Evolutionary conservation across 2,888 invertebrate species (phyloP).

Genomic region (Brenthis ino): DNA sequence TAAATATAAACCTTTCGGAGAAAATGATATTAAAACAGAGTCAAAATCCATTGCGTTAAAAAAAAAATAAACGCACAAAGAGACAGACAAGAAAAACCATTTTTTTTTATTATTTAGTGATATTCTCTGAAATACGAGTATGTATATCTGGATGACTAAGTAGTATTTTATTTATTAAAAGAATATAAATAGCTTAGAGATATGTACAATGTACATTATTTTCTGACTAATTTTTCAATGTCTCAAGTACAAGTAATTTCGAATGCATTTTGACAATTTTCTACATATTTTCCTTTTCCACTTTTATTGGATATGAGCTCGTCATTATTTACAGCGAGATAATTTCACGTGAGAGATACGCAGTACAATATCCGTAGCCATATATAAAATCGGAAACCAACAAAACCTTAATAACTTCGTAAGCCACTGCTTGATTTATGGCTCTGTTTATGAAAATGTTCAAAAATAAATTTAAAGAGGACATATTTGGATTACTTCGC

Average conservation of each 20-base stretch:
- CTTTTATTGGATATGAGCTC: not conserved
- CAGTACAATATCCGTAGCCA: slow-evolving; percentile 10
- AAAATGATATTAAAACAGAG: no score
- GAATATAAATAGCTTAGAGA: no score
- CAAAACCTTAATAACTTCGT: slow-evolving; percentile 30
- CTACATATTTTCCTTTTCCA: slow-evolving; percentile 1
- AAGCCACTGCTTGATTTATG: slow-evolving; percentile 33
- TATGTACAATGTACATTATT: no score
- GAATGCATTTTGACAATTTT: not conserved
- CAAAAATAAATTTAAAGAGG: slow-evolving; percentile 23
- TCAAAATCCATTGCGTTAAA: no score
- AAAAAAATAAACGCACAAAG: no score
- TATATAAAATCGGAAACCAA: slow-evolving; percentile 26
- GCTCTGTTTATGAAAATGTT: slow-evolving; percentile 34
- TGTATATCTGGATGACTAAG: no score
- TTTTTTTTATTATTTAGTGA: no score
- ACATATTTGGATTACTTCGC: slow-evolving; percentile 11
- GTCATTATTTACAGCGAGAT: slow-evolving; percentile 13
- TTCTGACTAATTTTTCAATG: no score
- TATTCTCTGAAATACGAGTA: no score
- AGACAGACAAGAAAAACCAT: no score
- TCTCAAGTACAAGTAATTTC: not conserved
- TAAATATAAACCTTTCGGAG: no score
- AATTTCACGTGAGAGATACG: slow-evolving; percentile 3
- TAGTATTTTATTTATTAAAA: no score